Conservation (phyloP, 2,888 invertebrate genomes). For the Polietes domitor region DNA sequence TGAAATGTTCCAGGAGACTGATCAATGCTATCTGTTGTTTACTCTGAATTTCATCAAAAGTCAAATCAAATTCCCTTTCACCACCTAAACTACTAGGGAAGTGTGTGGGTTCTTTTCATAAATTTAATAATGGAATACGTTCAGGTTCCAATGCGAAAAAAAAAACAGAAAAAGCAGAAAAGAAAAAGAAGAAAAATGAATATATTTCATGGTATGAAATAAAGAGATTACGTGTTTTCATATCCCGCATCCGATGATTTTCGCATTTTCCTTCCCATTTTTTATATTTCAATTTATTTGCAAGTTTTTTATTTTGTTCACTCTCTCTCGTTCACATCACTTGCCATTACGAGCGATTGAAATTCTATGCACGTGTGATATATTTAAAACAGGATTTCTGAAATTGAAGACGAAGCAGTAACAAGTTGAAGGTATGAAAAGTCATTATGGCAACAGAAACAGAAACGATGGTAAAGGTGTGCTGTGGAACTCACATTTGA, state of each 20-base stretch:
- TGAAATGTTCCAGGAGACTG: too few relatives aligned
- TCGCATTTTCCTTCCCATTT: slow-evolving; percentile 49
- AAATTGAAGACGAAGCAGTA: slow-evolving; percentile 30
- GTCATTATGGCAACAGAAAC: neutral
- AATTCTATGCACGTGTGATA: slow-evolving; percentile 57
- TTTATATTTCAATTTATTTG: slow-evolving; percentile 54
- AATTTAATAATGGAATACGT: neutral
- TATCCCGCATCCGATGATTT: slow-evolving; percentile 46
- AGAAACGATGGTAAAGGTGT: slow-evolving; percentile 22
- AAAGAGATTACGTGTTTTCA: slow-evolving; percentile 60
- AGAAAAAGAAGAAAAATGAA: slow-evolving; percentile 16
- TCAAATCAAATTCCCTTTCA: neutral
- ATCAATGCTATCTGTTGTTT: too few relatives aligned
- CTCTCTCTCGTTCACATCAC: slow-evolving; percentile 29
- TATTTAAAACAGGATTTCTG: slow-evolving; percentile 46
- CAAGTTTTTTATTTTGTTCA: slow-evolving; percentile 38
- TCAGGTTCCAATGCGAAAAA: neutral
- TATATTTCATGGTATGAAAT: slow-evolving; percentile 50
- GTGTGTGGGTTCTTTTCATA: neutral
- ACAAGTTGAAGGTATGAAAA: slow-evolving; percentile 35
- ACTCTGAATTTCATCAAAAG: neutral
- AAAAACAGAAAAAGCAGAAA: neutral
- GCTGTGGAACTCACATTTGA: slow-evolving; percentile 2
- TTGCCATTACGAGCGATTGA: slow-evolving; percentile 43
- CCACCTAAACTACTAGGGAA: neutral